A percentile compares a stretch with the other conserved stretches of the same genome.
Conservation (phyloP, 2,888 invertebrate genomes). For the Malthinus flaveolus region DNA sequence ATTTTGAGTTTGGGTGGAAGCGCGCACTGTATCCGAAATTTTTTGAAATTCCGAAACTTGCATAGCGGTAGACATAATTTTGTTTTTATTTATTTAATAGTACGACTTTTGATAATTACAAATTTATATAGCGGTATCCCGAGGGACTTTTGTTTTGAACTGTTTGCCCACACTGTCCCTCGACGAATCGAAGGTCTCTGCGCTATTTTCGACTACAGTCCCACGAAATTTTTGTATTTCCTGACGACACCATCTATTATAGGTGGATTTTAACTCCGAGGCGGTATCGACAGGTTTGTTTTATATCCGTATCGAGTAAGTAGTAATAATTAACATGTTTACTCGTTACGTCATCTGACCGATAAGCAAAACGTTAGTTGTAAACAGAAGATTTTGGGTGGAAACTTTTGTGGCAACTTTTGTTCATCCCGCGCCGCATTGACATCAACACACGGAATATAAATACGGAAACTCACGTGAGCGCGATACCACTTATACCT, state of each 20-base stretch:
- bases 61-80: slow-evolving; percentile 17
- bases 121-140: slow-evolving; percentile 11
- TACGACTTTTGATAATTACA: slow-evolving; percentile 3
- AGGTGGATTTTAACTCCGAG: slow-evolving; percentile 1
- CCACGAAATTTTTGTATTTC: slow-evolving; percentile 33
- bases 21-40: slow-evolving; percentile 17
- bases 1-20: slow-evolving; percentile 23
- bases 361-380: background rate
- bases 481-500: slow-evolving; percentile 22
- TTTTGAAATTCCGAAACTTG: slow-evolving; percentile 27
- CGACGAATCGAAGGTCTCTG: slow-evolving; percentile 35
- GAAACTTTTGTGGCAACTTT: background rate
- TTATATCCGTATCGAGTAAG: too few relatives aligned
- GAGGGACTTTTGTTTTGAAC: slow-evolving; percentile 26
- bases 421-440: slow-evolving; percentile 24
- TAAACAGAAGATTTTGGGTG: slow-evolving; percentile 1
- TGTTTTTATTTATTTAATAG: background rate
- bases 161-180: slow-evolving; percentile 30
- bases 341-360: background rate
- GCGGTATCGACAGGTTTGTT: too few relatives aligned
- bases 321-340: too few relatives aligned
- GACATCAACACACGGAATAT: slow-evolving; percentile 26
- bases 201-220: slow-evolving; percentile 36
- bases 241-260: slow-evolving; percentile 18
- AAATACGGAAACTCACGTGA: slow-evolving; percentile 36